Evolutionary conservation across 2,888 invertebrate species (phyloP), one percentile per base, ranked within the genome.

Genomic region (Xestobium rufovillosum): DNA sequence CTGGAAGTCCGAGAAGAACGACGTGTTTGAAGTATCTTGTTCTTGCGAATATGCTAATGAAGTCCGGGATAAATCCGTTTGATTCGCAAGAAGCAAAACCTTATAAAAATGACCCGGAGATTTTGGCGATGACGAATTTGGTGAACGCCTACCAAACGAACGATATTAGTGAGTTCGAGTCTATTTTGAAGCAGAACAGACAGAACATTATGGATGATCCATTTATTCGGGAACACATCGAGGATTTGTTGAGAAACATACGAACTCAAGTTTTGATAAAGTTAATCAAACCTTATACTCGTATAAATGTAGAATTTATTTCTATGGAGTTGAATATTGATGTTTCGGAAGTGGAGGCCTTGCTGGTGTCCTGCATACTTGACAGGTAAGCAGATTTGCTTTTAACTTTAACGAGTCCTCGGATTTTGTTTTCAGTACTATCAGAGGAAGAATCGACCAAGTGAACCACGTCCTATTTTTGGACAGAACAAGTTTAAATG

Each of bases 21-120:
- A 95, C 95, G 0, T 98, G 97, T 63, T 73, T 98, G 37, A 98
- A 98, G 68, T 98, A 98, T 67, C 75, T 98, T 50, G 97, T 98
- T 25, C 68, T 98, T 57, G 97, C 98, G 11, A 98, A 96, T 67
- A 98, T 98, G 98, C 71, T 97, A 47, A 98, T 97, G 95, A 96
- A 97, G 64, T 97, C 96, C 3, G 96, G 94, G 23, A 98, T 98
- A 48, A 98, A 98, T 70, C 98, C 98, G 1, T 98, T 98, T 66
- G 98, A 98, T 68, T 96, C 96, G 0, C 97, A 98, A 72, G 98
- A 98, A 71, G 97, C 97, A 0, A 98, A 98, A 62, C 97, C 98
- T 0, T 98, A 98, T 64, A 97, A 96, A 69, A 97, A 97, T 64
- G 97, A 98, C 70, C 94, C 96, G 0, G 97, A 98, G 69, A 97